phyloP scores from a whole-genome alignment of 2,888 invertebrate species.

The Rotaria macrura region DNA sequence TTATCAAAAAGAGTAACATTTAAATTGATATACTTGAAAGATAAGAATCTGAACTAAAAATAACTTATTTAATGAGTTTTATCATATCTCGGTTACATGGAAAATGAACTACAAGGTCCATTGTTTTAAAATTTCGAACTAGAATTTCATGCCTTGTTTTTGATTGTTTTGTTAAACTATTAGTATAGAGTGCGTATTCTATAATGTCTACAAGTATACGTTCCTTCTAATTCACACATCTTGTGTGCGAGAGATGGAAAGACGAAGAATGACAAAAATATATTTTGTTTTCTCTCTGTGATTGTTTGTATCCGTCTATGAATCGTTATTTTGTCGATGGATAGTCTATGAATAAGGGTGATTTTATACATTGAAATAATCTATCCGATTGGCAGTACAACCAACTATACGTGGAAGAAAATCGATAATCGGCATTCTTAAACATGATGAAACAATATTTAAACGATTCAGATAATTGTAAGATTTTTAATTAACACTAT shows the following conservation, averaged over 20 bases:
- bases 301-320: too few relatives aligned
- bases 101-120: too few relatives aligned
- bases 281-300: background rate
- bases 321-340: background rate
- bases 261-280: background rate
- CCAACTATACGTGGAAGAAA: background rate
- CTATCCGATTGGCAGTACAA: background rate
- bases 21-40: background rate
- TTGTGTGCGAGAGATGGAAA: background rate
- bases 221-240: background rate
- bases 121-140: too few relatives aligned
- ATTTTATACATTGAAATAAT: background rate
- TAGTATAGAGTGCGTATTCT: background rate
- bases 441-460: background rate
- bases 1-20: background rate
- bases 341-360: background rate
- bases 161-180: too few relatives aligned
- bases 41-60: background rate
- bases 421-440: background rate
- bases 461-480: background rate
- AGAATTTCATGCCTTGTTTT: too few relatives aligned
- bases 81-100: too few relatives aligned
- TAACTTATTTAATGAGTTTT: background rate
- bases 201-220: background rate
- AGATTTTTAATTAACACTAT: background rate